Evolutionary conservation across 2,113 vertebrate species (phyloP).

Genomic region (Ceratotherium simum): DNA sequence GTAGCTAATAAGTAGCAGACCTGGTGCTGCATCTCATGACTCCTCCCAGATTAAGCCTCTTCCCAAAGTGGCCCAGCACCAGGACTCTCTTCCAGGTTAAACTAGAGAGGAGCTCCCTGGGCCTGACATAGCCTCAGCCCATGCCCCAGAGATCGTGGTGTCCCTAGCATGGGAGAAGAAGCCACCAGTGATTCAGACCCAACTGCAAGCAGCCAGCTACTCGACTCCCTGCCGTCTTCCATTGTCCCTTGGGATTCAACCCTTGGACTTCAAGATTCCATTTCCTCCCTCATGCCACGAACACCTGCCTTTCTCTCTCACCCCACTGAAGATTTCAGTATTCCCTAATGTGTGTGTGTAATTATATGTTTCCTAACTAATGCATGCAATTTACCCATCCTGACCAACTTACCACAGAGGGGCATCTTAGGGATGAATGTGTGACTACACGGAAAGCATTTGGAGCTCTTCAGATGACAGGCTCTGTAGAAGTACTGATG

Average conservation of each 20-base stretch:
- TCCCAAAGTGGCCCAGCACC: not conserved
- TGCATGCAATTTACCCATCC: not conserved
- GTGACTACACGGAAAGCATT: not conserved
- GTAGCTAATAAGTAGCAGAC: not conserved
- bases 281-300: not conserved
- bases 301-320: not conserved
- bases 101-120: not conserved
- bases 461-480: constrained; percentile 8
- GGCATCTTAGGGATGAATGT: not conserved
- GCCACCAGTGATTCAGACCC: not conserved
- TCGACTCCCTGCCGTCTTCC: not conserved
- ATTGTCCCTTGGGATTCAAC: not conserved
- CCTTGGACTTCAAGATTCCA: not conserved
- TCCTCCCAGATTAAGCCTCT: not conserved
- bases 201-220: not conserved
- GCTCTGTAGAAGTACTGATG: not conserved
- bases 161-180: not conserved
- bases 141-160: not conserved
- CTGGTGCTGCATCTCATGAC: not conserved
- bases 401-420: not conserved
- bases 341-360: not conserved
- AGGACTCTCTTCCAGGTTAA: not conserved
- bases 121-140: not conserved
- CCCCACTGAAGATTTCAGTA: not conserved
- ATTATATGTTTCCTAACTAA: constrained; percentile 2